phyloP scores from a whole-genome alignment of 2,113 vertebrate genomes.

The Phalacrocorax brasilianus region DNA sequence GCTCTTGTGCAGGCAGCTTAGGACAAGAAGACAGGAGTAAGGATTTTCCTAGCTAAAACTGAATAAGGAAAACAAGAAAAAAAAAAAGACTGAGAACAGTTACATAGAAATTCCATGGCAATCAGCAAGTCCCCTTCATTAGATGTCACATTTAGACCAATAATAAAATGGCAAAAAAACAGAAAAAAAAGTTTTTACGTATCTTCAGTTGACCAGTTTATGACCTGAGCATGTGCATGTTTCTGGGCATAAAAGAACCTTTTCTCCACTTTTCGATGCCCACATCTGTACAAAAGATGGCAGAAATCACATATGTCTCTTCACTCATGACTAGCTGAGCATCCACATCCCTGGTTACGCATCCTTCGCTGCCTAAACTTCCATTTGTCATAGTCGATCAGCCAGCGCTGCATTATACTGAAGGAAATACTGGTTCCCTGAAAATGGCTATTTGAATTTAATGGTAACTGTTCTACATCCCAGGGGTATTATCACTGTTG shows the following conservation, averaged over 20 bases:
- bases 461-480: neutral
- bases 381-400: neutral
- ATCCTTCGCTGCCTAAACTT: neutral
- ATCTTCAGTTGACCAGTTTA: neutral
- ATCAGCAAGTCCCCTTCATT: neutral
- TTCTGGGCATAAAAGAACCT: neutral
- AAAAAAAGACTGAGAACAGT: neutral
- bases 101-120: fast-evolving
- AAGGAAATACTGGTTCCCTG: neutral
- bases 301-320: neutral
- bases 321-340: neutral
- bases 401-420: neutral
- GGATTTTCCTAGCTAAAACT: neutral
- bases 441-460: neutral
- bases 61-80: neutral
- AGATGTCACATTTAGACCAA: neutral
- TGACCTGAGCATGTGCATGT: neutral
- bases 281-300: neutral
- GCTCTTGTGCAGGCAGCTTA: neutral
- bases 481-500: neutral
- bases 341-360: neutral
- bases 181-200: fast-evolving
- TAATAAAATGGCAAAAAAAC: neutral
- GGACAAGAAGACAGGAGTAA: neutral
- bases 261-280: neutral